These are phyloP conservation scores for Drosophila grimshawi DNA, from an alignment of 1,140 invertebrate genomes.

Conservation along the genomic window DNA sequence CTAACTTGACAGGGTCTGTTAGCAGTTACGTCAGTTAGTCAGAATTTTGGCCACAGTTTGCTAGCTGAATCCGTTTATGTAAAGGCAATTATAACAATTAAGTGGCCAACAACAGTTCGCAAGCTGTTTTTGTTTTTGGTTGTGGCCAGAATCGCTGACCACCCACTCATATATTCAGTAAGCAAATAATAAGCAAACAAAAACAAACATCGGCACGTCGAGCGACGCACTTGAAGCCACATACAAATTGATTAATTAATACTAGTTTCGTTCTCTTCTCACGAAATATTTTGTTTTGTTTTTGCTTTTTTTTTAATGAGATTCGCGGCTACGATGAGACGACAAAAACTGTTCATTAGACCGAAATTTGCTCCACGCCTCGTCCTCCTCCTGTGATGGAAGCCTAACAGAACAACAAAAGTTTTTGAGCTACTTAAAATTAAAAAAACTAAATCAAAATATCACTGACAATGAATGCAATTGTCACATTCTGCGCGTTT, in stretches of 20 bases:
- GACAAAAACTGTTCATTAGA: constrained; percentile 13
- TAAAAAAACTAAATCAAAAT: neutral
- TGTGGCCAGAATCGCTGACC: constrained; percentile 29
- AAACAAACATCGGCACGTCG: constrained; percentile 46
- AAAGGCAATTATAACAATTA: constrained; percentile 46
- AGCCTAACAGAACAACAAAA: neutral
- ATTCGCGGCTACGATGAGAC: neutral
- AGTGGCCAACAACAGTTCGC: constrained; percentile 23
- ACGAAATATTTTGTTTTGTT: constrained; percentile 21
- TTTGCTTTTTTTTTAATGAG: constrained; percentile 33
- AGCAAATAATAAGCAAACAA: constrained; percentile 36
- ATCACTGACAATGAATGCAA: neutral
- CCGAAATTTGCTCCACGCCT: neutral
- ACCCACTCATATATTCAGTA: constrained; percentile 55
- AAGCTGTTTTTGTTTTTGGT: constrained; percentile 19
- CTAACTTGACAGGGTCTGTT: neutral
- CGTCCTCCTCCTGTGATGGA: too few relatives aligned
- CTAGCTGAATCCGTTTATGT: constrained; percentile 26
- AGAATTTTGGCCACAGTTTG: constrained; percentile 29
- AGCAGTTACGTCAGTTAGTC: constrained; percentile 22
- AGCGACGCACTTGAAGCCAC: constrained; percentile 33
- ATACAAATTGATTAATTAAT: constrained; percentile 79
- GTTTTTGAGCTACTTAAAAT: neutral
- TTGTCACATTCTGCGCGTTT: neutral
- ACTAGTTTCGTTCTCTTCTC: constrained; percentile 32